These are phyloP conservation scores for Aphelinus atriplicis DNA, from an alignment of 1,140 invertebrate genomes.

Conservation along the genomic window DNA sequence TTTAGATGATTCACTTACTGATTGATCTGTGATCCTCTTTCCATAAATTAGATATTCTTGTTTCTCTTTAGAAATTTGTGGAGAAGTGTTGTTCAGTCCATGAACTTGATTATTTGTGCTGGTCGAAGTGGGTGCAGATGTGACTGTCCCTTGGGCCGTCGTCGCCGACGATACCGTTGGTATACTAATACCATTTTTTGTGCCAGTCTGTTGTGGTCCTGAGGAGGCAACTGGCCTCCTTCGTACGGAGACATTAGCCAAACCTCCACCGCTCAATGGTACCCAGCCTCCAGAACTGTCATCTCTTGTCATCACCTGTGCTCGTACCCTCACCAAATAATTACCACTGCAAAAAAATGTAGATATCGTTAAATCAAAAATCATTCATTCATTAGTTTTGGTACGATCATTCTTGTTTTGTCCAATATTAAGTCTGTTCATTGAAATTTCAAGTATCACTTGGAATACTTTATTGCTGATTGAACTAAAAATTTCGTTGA, in stretches of 20 bases:
- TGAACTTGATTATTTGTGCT: constrained; percentile 47
- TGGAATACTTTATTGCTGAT: not conserved
- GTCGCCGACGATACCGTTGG: constrained; percentile 41
- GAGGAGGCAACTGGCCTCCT: constrained; percentile 68
- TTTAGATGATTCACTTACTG: constrained; percentile 70
- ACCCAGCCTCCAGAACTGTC: constrained; percentile 96
- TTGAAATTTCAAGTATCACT: too few relatives aligned
- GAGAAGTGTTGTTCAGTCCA: constrained; percentile 56
- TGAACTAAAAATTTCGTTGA: constrained; percentile 4
- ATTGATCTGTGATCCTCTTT: constrained; percentile 89
- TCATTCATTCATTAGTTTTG: too few relatives aligned
- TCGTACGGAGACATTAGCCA: constrained; percentile 90
- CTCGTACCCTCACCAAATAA: constrained; percentile 94
- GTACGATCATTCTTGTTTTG: too few relatives aligned
- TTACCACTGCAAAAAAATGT: constrained; percentile 75
- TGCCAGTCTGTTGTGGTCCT: constrained; percentile 45
- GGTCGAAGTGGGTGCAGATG: constrained; percentile 48
- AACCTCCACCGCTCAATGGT: constrained; percentile 90
- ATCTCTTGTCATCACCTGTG: constrained; percentile 98
- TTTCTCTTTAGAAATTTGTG: constrained; percentile 63
- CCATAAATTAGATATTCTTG: constrained; percentile 92
- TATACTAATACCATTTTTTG: constrained; percentile 51
- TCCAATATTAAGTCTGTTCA: too few relatives aligned
- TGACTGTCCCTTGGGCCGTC: constrained; percentile 43
- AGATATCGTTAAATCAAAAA: not conserved